Conservation (phyloP, 1,140 invertebrate species). For the Zaprionus kolodkinae region DNA sequence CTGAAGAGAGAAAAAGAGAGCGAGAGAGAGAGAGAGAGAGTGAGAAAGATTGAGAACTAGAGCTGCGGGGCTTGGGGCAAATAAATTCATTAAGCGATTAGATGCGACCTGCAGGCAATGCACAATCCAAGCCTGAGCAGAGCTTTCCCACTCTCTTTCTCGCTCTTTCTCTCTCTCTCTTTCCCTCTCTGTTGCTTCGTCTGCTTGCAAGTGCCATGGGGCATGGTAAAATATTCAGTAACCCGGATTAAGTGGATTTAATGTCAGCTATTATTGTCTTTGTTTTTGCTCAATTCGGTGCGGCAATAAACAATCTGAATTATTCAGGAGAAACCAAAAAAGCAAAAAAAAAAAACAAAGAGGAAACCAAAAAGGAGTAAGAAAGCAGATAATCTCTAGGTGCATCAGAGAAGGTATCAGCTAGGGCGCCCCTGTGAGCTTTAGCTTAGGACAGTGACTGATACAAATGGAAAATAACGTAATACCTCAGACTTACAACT, state of each 20-base stretch:
- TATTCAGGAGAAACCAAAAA: neutral
- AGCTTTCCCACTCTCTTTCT: neutral
- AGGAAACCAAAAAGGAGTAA: neutral
- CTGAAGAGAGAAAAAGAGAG: neutral
- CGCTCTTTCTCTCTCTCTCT: too few species aligned
- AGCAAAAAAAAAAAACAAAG: neutral
- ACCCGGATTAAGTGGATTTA: slow-evolving; percentile 66
- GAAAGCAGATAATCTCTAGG: neutral
- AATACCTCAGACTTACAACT: neutral
- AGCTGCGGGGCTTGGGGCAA: slow-evolving; percentile 39
- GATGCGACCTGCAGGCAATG: slow-evolving; percentile 49
- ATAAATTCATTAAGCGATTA: slow-evolving; percentile 81
- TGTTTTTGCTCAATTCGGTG: slow-evolving; percentile 24
- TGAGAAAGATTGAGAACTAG: neutral
- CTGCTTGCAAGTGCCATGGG: slow-evolving; percentile 34
- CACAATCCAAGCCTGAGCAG: slow-evolving; percentile 4
- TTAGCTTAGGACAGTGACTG: neutral
- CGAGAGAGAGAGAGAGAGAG: neutral
- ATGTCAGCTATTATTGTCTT: slow-evolving; percentile 43
- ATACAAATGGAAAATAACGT: neutral
- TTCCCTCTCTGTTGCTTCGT: neutral
- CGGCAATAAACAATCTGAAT: slow-evolving; percentile 12
- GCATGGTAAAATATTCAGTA: slow-evolving; percentile 61
- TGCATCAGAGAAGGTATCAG: neutral
- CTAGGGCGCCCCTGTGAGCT: neutral